Conservation (phyloP, 2,113 vertebrate species). For the Ginglymostoma cirratum region DNA sequence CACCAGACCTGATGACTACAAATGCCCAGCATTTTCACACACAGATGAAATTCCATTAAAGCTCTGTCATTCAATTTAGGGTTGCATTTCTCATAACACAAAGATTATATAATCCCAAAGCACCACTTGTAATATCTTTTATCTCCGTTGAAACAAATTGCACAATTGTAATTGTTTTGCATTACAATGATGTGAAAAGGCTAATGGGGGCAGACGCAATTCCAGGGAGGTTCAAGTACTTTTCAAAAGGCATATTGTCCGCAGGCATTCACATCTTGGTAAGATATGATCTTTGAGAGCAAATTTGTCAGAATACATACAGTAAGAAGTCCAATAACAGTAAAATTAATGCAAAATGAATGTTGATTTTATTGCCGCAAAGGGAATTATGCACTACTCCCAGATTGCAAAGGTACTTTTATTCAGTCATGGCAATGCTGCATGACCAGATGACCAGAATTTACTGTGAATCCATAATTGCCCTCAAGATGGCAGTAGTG, state of each 20-base stretch:
- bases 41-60: neutral
- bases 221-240: neutral
- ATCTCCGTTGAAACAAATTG: neutral
- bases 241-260: neutral
- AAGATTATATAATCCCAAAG: neutral
- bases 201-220: neutral
- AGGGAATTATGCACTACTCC: too few species aligned
- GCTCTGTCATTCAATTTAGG: neutral
- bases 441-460: too few species aligned
- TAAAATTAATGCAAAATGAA: neutral
- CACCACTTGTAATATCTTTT: neutral
- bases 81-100: neutral
- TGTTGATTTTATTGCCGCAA: neutral
- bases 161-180: neutral
- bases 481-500: too few species aligned
- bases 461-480: too few species aligned
- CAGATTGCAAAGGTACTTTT: too few species aligned
- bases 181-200: neutral
- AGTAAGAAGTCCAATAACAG: neutral
- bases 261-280: neutral
- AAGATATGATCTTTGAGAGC: neutral
- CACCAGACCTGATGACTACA: neutral
- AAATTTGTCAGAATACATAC: neutral
- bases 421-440: too few species aligned
- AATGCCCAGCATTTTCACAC: neutral